Evolutionary conservation across 2,888 invertebrate genomes (phyloP).

Genomic region (Gortyna flavago): DNA sequence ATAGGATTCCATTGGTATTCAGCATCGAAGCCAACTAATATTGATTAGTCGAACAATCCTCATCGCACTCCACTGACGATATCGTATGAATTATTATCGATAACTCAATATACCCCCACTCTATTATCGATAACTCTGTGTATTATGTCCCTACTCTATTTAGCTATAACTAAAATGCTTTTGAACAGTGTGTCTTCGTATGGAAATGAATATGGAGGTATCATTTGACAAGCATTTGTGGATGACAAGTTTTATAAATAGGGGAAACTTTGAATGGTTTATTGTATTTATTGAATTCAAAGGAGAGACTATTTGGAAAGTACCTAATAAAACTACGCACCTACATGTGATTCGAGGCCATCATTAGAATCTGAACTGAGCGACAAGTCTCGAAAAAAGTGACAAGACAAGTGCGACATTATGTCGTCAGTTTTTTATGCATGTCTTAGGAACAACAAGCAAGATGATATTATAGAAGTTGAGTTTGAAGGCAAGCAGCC

Average conservation of each 20-base stretch:
- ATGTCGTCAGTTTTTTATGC: not conserved
- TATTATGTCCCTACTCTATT: conserved; percentile 29
- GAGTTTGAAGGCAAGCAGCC: not conserved
- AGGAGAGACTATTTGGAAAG: not conserved
- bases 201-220: conserved; percentile 33
- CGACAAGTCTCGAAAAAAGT: not conserved
- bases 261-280: not conserved
- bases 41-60: conserved; percentile 69
- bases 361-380: not conserved
- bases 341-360: not conserved
- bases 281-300: not conserved
- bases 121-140: conserved; percentile 37
- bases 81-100: conserved; percentile 60
- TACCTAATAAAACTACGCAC: not conserved
- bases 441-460: not conserved
- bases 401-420: not conserved
- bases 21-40: conserved; percentile 65
- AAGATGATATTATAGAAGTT: not conserved
- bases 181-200: conserved; percentile 20
- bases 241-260: conserved; percentile 19
- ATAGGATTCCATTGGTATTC: conserved; percentile 68
- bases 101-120: conserved; percentile 34
- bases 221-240: conserved; percentile 31
- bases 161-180: conserved; percentile 17
- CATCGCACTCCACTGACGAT: conserved; percentile 56